phyloP scores from a whole-genome alignment of 2,797 vertebrate species.

The Myoxocephalus aenaeus region DNA sequence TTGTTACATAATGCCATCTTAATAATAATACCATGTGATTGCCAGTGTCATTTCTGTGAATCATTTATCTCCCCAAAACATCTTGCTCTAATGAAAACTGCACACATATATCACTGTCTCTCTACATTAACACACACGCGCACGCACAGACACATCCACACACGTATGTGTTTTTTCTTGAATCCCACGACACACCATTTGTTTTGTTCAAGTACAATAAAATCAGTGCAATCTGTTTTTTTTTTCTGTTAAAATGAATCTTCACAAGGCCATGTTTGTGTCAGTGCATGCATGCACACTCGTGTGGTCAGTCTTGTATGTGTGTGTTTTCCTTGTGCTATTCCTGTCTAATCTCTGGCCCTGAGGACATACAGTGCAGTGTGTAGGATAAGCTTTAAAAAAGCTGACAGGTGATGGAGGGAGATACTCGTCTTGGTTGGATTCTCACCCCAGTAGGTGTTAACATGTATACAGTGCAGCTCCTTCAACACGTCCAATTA shows the following conservation, averaged over 20 bases:
- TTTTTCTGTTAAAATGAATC: not conserved
- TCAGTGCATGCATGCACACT: not conserved
- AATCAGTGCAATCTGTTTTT: not conserved
- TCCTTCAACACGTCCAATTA: conserved; percentile 27
- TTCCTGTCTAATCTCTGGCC: conserved; percentile 33
- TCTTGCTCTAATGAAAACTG: not conserved
- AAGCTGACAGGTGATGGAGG: not conserved
- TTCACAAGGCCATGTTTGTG: not conserved
- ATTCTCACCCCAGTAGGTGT: conserved; percentile 10
- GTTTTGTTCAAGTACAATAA: conserved; percentile 9
- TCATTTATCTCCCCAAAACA: not conserved
- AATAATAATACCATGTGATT: conserved; percentile 2
- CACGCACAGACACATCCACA: not conserved
- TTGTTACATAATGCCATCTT: not conserved
- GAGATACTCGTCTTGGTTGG: not conserved
- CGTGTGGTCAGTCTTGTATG: not conserved
- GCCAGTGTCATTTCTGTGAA: not conserved
- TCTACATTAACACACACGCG: not conserved
- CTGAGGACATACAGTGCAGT: not conserved
- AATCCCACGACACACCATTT: not conserved
- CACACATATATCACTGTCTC: conserved; percentile 3
- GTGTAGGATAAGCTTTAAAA: not conserved
- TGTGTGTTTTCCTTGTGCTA: conserved; percentile 12
- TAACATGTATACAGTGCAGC: conserved; percentile 22
- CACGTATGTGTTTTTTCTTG: not conserved